phyloP scores from a whole-genome alignment of 2,113 vertebrate species.

The Abramis brama region DNA sequence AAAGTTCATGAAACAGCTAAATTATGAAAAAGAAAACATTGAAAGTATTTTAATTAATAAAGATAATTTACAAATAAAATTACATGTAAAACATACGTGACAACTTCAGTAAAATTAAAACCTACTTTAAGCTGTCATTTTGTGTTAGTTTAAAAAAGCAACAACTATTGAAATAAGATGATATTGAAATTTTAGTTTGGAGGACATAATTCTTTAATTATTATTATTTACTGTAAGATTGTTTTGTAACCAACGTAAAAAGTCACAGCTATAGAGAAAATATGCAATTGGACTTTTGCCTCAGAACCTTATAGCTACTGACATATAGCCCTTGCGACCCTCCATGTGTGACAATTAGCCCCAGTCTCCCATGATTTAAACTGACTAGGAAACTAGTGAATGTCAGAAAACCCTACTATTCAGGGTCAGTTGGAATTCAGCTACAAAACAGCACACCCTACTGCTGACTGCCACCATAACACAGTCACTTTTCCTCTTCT shows the following conservation, averaged over 20 bases:
- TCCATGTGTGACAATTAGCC: conserved; percentile 24
- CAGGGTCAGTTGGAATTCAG: neutral
- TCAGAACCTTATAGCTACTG: conserved; percentile 6
- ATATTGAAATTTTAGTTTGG: neutral
- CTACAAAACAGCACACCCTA: conserved; percentile 60
- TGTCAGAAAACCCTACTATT: conserved; percentile 35
- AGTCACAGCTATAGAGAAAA: neutral
- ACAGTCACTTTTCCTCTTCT: neutral
- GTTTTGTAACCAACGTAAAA: neutral
- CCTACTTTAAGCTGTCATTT: neutral
- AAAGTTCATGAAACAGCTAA: neutral
- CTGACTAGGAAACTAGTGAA: conserved; percentile 1
- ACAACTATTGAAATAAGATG: neutral
- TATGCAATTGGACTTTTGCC: neutral
- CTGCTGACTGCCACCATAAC: conserved; percentile 40
- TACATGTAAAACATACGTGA: neutral
- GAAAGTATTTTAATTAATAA: too few species aligned
- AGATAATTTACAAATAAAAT: too few species aligned
- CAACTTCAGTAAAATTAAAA: neutral
- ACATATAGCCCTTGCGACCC: neutral
- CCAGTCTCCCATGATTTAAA: neutral
- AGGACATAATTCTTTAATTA: neutral
- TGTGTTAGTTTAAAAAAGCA: neutral
- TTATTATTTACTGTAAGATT: neutral
- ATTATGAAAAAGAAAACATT: neutral